Evolutionary conservation across 2,797 vertebrate species (phyloP), one percentile per base, ranked within the genome.

Genomic region (Myoxocephalus aenaeus): DNA sequence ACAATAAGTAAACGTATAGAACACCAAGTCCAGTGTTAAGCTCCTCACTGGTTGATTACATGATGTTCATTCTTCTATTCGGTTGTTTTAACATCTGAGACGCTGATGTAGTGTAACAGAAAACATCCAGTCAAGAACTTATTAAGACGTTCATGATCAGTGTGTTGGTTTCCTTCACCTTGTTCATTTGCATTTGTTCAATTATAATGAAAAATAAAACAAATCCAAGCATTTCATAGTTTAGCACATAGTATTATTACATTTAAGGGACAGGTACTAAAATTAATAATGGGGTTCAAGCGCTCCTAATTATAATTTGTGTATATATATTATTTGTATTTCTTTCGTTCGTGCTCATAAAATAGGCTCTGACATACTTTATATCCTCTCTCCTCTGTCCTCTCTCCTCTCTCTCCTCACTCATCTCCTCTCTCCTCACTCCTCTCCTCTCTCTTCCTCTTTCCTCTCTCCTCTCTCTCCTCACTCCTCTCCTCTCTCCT

Each of bases 391-490:
- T 27, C 25, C 25, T 27, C 25, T 27, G 1, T 27, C 25, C 25
- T 27, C 25, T 27, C 25, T 1, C 25, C 25, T 27, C 25, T 27
- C 25, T 27, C 25, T 27, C 25, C 25, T 27, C 25, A 32, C 32
- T 66, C n/a, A n/a, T n/a, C 20, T 1, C 27, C 13, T 71, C 66
- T 73, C 76, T 11, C 25, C 67, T 65, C 46, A 36, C 65, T 80
- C 2, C 36, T 42, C 40, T 1, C 81, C n/a, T n/a, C n/a, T n/a
- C n/a, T n/a, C n/a, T n/a, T 90, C 84, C 82, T 82, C 79, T 4
- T 86, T 27, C 25, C 25, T 27, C 25, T 27, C 25, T 27, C 25
- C 25, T 27, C 25, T 27, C 2, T 27, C n/a, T n/a, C n/a, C n/a
- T n/a, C n/a, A n/a, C n/a, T n/a, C n/a, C n/a, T 27, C 25, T n/a